Percentiles rank a stretch among this genome's conserved stretches.
These are phyloP conservation scores for Diachrysia chrysitis DNA, from an alignment of 2,888 invertebrate genomes.

Conservation along the genomic window DNA sequence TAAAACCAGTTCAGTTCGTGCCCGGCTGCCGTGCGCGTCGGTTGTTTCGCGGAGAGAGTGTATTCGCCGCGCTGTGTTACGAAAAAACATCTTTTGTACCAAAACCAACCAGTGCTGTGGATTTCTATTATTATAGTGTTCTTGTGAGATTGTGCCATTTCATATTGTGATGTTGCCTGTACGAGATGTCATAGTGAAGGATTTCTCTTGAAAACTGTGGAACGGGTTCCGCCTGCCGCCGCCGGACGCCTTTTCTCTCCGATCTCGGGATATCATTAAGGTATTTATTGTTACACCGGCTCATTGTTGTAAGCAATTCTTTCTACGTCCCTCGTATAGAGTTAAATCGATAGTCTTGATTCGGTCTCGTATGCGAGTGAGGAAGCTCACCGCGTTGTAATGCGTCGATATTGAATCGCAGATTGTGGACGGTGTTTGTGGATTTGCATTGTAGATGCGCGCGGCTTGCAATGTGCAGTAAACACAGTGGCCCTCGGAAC, in stretches of 20 bases:
- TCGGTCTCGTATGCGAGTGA: constrained; percentile 70
- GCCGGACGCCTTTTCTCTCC: constrained; percentile 86
- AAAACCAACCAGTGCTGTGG: constrained; percentile 86
- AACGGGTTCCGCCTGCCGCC: constrained; percentile 81
- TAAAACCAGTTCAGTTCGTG: constrained; percentile 88
- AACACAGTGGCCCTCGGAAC: constrained; percentile 70
- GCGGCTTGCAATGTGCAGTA: constrained; percentile 75
- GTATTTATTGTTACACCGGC: constrained; percentile 89
- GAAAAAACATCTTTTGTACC: constrained; percentile 83
- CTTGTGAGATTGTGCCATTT: constrained; percentile 86
- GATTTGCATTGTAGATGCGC: constrained; percentile 87
- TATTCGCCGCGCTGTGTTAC: constrained; percentile 82
- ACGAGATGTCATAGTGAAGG: constrained; percentile 83
- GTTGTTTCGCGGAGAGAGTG: constrained; percentile 66
- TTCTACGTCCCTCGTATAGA: constrained; percentile 82
- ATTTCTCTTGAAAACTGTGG: constrained; percentile 85
- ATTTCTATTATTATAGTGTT: constrained; percentile 80
- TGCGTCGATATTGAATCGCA: constrained; percentile 76
- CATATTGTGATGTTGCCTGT: constrained; percentile 83
- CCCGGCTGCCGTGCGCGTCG: constrained; percentile 87
- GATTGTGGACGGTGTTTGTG: constrained; percentile 79
- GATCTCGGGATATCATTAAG: constrained; percentile 89
- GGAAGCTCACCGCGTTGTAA: constrained; percentile 68
- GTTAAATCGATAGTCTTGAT: constrained; percentile 85
- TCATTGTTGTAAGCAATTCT: constrained; percentile 89